phyloP scores from a whole-genome alignment of 2,888 invertebrate genomes.

The Thysanoteuthis rhombus region DNA sequence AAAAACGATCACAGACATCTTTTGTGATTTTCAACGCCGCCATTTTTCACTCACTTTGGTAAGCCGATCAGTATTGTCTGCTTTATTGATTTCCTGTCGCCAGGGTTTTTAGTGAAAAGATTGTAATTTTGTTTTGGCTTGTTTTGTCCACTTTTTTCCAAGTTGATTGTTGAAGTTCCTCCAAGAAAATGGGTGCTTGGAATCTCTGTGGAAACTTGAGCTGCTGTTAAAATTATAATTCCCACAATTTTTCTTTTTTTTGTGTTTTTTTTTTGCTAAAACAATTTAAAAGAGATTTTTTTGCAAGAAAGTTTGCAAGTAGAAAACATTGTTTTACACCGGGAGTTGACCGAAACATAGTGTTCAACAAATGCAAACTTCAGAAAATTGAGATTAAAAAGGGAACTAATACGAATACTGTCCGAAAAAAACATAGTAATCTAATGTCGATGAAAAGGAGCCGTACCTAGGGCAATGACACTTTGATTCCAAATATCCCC shows the following conservation, averaged over 20 bases:
- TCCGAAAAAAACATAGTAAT: too few relatives aligned
- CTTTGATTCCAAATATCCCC: too few relatives aligned
- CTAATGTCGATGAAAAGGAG: too few relatives aligned
- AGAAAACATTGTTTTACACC: not conserved
- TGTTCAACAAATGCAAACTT: not conserved
- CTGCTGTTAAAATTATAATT: not conserved
- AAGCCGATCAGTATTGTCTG: not conserved
- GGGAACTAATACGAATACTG: not conserved
- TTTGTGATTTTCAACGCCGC: constrained; percentile 12
- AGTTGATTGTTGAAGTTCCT: not conserved
- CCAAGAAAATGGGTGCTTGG: not conserved
- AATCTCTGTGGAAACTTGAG: not conserved
- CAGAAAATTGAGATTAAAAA: not conserved
- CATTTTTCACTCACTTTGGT: not conserved
- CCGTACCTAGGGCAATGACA: too few relatives aligned
- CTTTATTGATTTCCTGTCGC: not conserved
- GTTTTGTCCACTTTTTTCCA: not conserved
- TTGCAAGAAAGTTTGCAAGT: not conserved
- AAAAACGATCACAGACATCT: constrained; percentile 12
- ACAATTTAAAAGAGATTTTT: not conserved
- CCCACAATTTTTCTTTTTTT: not conserved
- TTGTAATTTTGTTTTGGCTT: not conserved
- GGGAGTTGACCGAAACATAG: not conserved
- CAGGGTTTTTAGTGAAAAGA: not conserved
- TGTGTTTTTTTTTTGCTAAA: not conserved